Evolutionary conservation across 1,140 invertebrate species (phyloP), one percentile per base, ranked within the genome.

Genomic region (Mercenaria mercenaria): DNA sequence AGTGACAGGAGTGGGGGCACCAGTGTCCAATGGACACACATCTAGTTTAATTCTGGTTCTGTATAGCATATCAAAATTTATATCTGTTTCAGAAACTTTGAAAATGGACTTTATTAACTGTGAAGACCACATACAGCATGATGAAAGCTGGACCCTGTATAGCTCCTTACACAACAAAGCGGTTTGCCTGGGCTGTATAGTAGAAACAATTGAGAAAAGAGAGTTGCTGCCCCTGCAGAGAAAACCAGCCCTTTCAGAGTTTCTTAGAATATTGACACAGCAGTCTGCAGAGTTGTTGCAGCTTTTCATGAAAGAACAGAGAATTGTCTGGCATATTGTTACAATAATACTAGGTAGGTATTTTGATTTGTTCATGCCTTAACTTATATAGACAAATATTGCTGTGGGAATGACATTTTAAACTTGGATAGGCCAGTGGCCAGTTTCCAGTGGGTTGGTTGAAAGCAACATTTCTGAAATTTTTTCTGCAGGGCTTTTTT

Each of bases 311-410:
- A 59, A 89, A 15, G 79, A 89, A 43, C 79, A 89, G 32, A 74
- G 41, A 32, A 83, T 89, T 59, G 88, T 89, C 2, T 89, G 88
- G 88, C 88, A 82, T 39, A 34, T 88, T 39, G n/a, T 81, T 13
- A 34, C 76, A 67, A 23, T 88, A 23, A 29, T 88, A 50, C 32
- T 81, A 41, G 86, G 86, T 88, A 88, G 0, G 23, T 43, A 3
- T 39, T 26, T 74, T n/a, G n/a, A n/a, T n/a, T n/a, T n/a, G n/a
- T n/a, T n/a, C n/a, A n/a, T n/a, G n/a, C 18, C 11, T n/a, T n/a
- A n/a, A n/a, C n/a, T n/a, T n/a, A n/a, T n/a, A n/a, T 61, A 23
- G 20, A n/a, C 20, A 61, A 10, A 13, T 61, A 26, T 8, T 13
- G 50, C 23, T 52, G 23, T 52, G 50, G 50, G n/a, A n/a, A n/a